A percentile compares a stretch with the other conserved stretches of the same genome.
phyloP scores from a whole-genome alignment of 37 sponge, comb jelly and placozoan species.

The Beroe ovata region DNA sequence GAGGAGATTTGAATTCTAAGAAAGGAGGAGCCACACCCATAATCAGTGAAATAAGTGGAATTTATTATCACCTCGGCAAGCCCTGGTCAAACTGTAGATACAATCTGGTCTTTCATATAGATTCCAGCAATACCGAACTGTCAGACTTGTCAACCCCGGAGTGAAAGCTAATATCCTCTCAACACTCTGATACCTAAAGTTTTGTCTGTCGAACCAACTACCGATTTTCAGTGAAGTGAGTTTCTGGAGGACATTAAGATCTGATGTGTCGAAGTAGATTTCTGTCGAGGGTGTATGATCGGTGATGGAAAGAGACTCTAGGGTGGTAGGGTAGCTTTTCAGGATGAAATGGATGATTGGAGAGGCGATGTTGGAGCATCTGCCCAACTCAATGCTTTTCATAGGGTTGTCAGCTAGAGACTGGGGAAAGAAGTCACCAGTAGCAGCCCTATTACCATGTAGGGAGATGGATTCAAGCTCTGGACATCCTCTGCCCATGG shows the following conservation, averaged over 20 bases:
- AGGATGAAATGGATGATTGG: neutral
- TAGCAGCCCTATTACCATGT: neutral
- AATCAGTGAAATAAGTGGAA: too few species aligned
- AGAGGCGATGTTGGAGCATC: neutral
- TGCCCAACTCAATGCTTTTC: neutral
- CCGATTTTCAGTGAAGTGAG: neutral
- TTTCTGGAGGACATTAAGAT: neutral
- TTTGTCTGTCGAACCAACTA: neutral
- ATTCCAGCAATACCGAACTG: neutral
- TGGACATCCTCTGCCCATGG: neutral
- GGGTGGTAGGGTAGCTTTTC: neutral
- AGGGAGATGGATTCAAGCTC: neutral
- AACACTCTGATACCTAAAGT: neutral
- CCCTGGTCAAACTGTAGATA: neutral
- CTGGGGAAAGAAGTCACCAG: neutral
- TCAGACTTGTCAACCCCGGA: neutral
- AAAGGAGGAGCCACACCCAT: too few species aligned
- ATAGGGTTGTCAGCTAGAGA: neutral
- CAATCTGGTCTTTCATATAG: neutral
- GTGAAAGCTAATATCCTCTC: neutral
- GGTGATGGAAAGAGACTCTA: neutral
- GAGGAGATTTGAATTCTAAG: too few species aligned
- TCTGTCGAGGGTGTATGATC: neutral
- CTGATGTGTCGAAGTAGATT: constrained; percentile 2
- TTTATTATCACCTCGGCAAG: neutral